These are phyloP conservation scores for Synchiropus splendidus DNA, from an alignment of 2,113 vertebrate species.

Conservation along the genomic window DNA sequence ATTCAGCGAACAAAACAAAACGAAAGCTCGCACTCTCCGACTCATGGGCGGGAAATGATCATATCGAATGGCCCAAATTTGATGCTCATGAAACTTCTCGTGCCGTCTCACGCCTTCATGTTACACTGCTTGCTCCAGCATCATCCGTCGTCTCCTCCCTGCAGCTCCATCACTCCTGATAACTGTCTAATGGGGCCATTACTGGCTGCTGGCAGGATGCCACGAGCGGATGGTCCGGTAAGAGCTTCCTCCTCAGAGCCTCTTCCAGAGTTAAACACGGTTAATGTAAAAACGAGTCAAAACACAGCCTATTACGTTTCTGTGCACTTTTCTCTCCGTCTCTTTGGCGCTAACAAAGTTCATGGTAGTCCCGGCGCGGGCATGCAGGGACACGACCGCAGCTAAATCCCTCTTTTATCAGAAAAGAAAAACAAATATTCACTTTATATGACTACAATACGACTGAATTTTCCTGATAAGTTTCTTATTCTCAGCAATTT, in stretches of 20 bases:
- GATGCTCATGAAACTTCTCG: too few species aligned
- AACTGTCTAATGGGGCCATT: slow-evolving; percentile 61
- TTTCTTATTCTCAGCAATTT: too few species aligned
- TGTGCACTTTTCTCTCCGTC: slow-evolving; percentile 14
- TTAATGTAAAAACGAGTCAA: slow-evolving; percentile 34
- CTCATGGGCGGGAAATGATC: slow-evolving; percentile 38
- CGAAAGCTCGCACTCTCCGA: slow-evolving; percentile 5
- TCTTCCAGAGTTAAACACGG: slow-evolving; percentile 47
- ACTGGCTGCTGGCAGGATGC: slow-evolving; percentile 39
- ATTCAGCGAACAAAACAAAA: too few species aligned
- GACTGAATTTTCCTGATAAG: too few species aligned
- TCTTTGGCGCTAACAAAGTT: slow-evolving; percentile 14
- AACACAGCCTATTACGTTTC: slow-evolving; percentile 36
- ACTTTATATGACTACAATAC: too few species aligned
- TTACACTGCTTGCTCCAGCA: too few species aligned
- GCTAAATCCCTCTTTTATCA: too few species aligned
- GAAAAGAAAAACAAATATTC: too few species aligned
- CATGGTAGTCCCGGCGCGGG: neutral
- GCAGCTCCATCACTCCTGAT: slow-evolving; percentile 25
- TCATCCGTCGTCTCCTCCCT: slow-evolving; percentile 5
- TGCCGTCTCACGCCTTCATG: too few species aligned
- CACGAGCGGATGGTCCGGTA: slow-evolving; percentile 35
- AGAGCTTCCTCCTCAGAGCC: slow-evolving; percentile 29
- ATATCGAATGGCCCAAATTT: slow-evolving; percentile 45
- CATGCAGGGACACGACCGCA: too few species aligned